These are phyloP conservation scores for Galleria mellonella DNA, from an alignment of 1,140 invertebrate species.

Conservation along the genomic window DNA sequence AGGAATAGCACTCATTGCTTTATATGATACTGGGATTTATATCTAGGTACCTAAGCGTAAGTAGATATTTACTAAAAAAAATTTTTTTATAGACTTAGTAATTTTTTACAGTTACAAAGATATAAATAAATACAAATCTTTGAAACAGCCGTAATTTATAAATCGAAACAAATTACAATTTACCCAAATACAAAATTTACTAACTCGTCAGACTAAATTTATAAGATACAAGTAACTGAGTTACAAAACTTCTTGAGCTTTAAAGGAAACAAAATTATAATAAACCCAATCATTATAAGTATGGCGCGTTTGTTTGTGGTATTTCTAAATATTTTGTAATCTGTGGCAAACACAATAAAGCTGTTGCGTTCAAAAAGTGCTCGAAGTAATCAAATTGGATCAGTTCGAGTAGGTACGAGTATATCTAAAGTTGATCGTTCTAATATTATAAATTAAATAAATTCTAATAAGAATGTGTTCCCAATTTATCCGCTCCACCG, in stretches of 20 bases:
- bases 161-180: too few species aligned
- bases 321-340: conserved; percentile 14
- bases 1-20: too few species aligned
- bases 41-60: too few species aligned
- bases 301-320: neutral
- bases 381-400: conserved; percentile 31
- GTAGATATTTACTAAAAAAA: too few species aligned
- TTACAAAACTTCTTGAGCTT: neutral
- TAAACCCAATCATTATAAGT: conserved; percentile 2
- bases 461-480: neutral
- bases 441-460: conserved; percentile 8
- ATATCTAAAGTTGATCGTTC: conserved; percentile 23
- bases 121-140: too few species aligned
- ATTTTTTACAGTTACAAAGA: too few species aligned
- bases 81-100: too few species aligned
- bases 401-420: conserved; percentile 14
- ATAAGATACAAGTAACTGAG: neutral
- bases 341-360: conserved; percentile 25
- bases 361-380: conserved; percentile 20
- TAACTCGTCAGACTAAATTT: neutral
- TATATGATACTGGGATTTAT: too few species aligned
- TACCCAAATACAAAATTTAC: too few species aligned
- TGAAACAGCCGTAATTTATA: too few species aligned
- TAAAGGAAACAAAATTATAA: neutral
- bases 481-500: neutral